Evolutionary conservation across 2,888 invertebrate genomes (phyloP).

Genomic region (Diogma glabrata): DNA sequence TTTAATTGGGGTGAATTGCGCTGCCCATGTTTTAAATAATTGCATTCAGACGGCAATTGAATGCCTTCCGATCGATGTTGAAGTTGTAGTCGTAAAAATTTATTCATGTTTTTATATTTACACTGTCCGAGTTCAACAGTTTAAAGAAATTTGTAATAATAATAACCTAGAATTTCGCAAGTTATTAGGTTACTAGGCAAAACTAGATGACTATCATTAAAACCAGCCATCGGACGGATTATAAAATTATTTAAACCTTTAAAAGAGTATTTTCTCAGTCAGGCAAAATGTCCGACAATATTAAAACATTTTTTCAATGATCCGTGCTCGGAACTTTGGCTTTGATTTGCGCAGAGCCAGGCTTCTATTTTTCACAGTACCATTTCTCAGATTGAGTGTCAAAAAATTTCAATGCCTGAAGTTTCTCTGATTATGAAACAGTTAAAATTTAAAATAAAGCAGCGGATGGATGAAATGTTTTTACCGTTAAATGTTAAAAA

Average conservation of each 20-base stretch:
- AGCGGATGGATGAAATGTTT: not conserved
- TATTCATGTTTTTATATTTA: constrained; percentile 16
- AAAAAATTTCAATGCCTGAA: not conserved
- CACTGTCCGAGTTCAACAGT: constrained; percentile 13
- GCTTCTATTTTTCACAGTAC: not conserved
- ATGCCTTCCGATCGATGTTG: constrained; percentile 16
- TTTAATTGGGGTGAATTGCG: constrained; percentile 17
- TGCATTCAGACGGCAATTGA: constrained; percentile 16
- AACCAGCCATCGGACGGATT: no score
- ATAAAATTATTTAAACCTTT: not conserved
- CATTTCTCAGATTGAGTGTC: not conserved
- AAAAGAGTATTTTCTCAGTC: not conserved
- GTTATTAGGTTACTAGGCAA: not conserved
- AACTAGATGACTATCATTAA: not conserved
- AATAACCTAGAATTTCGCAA: not conserved
- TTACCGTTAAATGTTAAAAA: not conserved
- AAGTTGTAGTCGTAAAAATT: constrained; percentile 17
- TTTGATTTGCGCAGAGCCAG: not conserved
- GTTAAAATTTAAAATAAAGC: not conserved
- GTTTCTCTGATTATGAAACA: not conserved
- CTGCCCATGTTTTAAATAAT: constrained; percentile 16
- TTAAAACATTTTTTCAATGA: no score
- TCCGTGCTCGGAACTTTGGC: no score
- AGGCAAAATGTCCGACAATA: no score
- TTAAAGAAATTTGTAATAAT: not conserved